phyloP scores from a whole-genome alignment of 2,113 vertebrate genomes.

The Epinephelus cyanopodus region DNA sequence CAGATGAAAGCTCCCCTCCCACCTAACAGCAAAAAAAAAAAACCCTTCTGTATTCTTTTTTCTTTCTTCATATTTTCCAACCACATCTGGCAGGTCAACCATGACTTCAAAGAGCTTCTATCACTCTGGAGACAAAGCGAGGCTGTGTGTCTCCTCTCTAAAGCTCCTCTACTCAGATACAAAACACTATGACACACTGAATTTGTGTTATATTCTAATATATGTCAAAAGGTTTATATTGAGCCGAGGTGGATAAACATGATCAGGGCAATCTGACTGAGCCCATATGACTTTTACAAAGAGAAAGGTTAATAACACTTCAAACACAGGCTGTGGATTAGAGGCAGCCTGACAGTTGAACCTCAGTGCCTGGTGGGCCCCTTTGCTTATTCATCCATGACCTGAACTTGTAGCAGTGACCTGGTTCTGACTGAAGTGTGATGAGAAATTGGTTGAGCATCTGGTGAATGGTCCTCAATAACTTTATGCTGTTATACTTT shows the following conservation, averaged over 20 bases:
- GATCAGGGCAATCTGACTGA: not conserved
- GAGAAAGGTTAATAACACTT: constrained; percentile 7
- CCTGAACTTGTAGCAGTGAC: not conserved
- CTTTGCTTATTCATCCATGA: constrained; percentile 17
- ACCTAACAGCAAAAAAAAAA: not conserved
- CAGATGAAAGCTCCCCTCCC: not conserved
- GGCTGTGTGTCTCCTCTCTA: not conserved
- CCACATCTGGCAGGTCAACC: not conserved
- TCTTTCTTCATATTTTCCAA: not conserved
- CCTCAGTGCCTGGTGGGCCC: not conserved
- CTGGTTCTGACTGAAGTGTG: not conserved
- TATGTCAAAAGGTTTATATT: not conserved
- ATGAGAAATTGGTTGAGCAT: not conserved
- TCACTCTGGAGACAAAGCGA: not conserved
- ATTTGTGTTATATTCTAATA: not conserved
- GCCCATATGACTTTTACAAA: not conserved
- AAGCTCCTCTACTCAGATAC: not conserved
- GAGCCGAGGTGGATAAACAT: fast-evolving
- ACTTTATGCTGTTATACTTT: not conserved
- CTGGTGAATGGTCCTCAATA: not conserved
- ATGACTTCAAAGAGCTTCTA: not conserved
- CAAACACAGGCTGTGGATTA: constrained; percentile 10
- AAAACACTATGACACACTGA: too few species aligned
- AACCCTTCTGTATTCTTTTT: not conserved
- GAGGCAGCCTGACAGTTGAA: not conserved